A percentile compares a stretch with the other conserved stretches of the same genome.
phyloP scores from a whole-genome alignment of 1,140 invertebrate genomes.

The Arion vulgaris region DNA sequence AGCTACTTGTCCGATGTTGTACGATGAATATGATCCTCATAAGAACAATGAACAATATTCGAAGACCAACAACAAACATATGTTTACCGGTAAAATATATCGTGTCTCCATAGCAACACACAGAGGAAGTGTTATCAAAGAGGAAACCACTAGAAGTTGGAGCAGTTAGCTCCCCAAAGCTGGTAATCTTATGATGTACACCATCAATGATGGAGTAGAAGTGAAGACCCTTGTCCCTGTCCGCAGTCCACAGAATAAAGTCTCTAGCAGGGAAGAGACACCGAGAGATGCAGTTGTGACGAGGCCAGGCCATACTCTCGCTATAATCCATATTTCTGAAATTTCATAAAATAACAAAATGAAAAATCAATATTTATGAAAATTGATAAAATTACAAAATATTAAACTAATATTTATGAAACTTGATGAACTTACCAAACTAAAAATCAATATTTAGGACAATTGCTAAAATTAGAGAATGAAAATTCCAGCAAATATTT shows the following conservation, averaged over 20 bases:
- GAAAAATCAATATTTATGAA: too few species aligned
- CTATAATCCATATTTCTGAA: conserved; percentile 24
- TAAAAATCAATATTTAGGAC: too few species aligned
- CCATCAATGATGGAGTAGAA: conserved; percentile 42
- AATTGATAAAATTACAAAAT: too few species aligned
- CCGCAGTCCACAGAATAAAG: conserved; percentile 38
- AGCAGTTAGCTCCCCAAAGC: conserved; percentile 18
- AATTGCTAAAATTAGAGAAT: too few species aligned
- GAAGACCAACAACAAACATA: too few species aligned
- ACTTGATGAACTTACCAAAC: too few species aligned
- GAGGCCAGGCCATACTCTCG: conserved; percentile 31
- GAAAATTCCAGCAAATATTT: too few species aligned
- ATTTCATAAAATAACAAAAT: neutral
- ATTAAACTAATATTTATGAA: too few species aligned
- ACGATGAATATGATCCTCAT: too few species aligned
- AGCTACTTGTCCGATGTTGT: too few species aligned
- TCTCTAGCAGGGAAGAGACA: conserved; percentile 31
- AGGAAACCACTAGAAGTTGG: neutral
- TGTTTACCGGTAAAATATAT: conserved; percentile 29
- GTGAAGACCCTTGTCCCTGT: conserved; percentile 38
- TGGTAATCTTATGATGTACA: conserved; percentile 34
- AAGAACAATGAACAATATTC: too few species aligned
- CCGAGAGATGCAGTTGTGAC: conserved; percentile 36
- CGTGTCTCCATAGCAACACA: conserved; percentile 32
- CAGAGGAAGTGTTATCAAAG: conserved; percentile 39